Base-by-base conservation (phyloP, 2,888 invertebrate genomes). In the Actias luna region DNA sequence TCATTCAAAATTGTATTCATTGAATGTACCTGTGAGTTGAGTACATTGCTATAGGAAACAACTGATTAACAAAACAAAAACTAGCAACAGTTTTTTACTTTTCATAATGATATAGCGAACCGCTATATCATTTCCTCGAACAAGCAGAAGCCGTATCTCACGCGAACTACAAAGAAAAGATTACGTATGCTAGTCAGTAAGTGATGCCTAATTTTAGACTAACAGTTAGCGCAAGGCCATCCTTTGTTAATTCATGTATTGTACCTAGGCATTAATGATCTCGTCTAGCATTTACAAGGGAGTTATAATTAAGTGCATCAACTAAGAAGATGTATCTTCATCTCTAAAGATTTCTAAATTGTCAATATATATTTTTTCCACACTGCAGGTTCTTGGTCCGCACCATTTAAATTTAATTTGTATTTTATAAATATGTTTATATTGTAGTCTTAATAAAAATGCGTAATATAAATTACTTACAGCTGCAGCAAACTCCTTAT, bases 221-320 rank as follows among this genome's bases (percentile, higher is more conserved):
- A 76, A 76, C 81, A 80, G 80, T 85, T 85, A 87, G 77, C 83
- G 69, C 86, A 88, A 89, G 88, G 88, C 71, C 85, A 80, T 81
- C 82, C 85, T 87, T 89, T 88, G 88, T 88, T 64, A 65, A 59
- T 65, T 69, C 66, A 62, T 64, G 65, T 64, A 68, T 69, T 74
- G 76, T 78, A 72, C 68, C 72, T 77, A 74, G 72, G 72, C 73
- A 78, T 77, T 79, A 79, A 80, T 74, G 74, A 71, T 69, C 65
- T 68, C 67, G 68, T 68, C 77, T 78, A 77, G 74, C 71, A 73
- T 71, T 75, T 74, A 75, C 75, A 69, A 76, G 73, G 74, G 76
- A 77, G 78, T 69, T 67, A 66, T 78, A 79, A 82, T 80, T 80
- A 79, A 74, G 65, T 62, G 68, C 65, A 66, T 68, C 63, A 65